phyloP scores from a whole-genome alignment of 1,140 invertebrate species.

The Neodiprion pinetum region DNA sequence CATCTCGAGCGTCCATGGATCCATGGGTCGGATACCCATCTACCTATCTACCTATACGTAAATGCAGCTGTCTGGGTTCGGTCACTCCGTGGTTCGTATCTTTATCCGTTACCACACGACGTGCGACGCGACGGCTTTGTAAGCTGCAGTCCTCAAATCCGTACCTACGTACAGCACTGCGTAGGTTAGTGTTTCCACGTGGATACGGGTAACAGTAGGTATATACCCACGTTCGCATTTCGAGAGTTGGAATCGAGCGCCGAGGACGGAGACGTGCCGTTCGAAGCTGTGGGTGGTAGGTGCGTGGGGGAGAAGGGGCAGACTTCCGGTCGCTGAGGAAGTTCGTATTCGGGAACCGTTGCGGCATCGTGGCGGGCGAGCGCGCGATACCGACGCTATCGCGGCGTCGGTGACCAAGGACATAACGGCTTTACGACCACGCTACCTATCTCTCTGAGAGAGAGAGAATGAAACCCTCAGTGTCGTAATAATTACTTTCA shows the following conservation, averaged over 20 bases:
- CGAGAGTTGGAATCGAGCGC: neutral
- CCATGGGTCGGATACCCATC: neutral
- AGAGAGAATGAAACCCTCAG: too few relatives aligned
- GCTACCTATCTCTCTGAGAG: too few relatives aligned
- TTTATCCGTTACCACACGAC: neutral
- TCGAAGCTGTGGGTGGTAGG: too few relatives aligned
- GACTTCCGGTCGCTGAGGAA: neutral
- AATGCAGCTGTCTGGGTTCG: too few relatives aligned
- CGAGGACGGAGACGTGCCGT: neutral
- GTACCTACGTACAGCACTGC: neutral
- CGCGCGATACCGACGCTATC: neutral
- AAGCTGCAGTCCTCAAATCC: too few relatives aligned
- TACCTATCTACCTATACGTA: neutral
- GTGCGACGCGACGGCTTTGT: neutral
- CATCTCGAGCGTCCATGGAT: neutral
- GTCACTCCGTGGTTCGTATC: neutral
- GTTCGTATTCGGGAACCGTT: neutral
- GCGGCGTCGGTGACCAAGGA: neutral
- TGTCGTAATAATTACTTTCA: too few relatives aligned
- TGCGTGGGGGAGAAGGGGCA: neutral
- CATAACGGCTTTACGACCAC: neutral
- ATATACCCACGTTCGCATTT: neutral
- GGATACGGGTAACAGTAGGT: neutral
- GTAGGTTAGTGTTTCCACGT: neutral
- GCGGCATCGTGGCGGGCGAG: neutral